Percentiles rank a stretch among this genome's conserved stretches.
These are phyloP conservation scores for Aphelocoma californica DNA, from an alignment of 2,797 vertebrate species.

Conservation along the genomic window DNA sequence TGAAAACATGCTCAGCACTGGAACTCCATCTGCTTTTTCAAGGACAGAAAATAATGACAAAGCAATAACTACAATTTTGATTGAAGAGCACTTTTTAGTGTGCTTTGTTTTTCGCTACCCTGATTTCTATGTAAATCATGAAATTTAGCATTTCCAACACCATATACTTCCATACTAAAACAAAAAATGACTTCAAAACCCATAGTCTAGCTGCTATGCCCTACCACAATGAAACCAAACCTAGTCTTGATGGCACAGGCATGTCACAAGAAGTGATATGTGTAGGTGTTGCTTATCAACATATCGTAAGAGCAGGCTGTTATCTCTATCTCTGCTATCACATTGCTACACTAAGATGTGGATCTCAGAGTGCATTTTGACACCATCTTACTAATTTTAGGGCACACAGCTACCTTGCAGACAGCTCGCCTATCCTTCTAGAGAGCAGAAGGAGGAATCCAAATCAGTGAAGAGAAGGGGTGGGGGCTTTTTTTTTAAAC, in stretches of 20 bases:
- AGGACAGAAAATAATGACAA: background rate
- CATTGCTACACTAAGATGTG: background rate
- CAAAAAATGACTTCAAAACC: background rate
- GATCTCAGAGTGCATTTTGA: background rate
- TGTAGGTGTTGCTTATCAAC: background rate
- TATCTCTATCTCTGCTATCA: background rate
- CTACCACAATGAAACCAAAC: background rate
- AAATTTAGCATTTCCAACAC: background rate
- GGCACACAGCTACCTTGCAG: background rate
- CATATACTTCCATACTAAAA: background rate
- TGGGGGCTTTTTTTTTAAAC: background rate
- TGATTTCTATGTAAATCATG: background rate
- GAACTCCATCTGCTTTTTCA: background rate
- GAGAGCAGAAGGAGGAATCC: background rate
- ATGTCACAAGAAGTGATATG: background rate
- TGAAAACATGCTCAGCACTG: background rate
- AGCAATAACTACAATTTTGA: background rate
- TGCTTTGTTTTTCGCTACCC: background rate
- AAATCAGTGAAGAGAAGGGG: background rate
- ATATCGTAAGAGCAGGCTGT: background rate
- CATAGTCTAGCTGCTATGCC: background rate
- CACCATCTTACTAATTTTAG: background rate
- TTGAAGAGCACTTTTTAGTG: background rate
- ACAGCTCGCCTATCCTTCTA: background rate
- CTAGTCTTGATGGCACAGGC: background rate